These are phyloP conservation scores for Ornithoptera priamus DNA, from an alignment of 2,888 invertebrate genomes.

Conservation along the genomic window DNA sequence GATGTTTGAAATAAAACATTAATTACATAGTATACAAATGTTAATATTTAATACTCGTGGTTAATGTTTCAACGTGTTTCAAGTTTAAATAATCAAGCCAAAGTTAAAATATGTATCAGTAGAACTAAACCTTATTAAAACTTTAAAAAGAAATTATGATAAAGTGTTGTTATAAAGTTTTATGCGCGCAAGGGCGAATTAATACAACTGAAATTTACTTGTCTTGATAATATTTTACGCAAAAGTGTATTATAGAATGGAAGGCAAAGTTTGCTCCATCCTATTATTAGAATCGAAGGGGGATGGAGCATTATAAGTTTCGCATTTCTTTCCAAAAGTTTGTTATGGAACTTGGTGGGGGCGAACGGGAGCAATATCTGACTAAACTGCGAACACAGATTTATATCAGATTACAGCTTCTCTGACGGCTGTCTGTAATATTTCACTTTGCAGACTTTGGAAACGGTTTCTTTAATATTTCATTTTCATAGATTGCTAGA, in stretches of 20 bases:
- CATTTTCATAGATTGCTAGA: constrained; percentile 28
- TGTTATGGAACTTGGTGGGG: constrained; percentile 48
- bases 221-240: constrained; percentile 35
- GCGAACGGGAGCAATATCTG: constrained; percentile 57
- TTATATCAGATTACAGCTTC: constrained; percentile 65
- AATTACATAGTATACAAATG: too few species aligned
- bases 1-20: too few species aligned
- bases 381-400: constrained; percentile 67
- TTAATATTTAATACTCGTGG: too few species aligned
- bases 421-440: constrained; percentile 60
- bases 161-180: constrained; percentile 18
- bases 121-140: constrained; percentile 8
- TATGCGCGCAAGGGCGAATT: constrained; percentile 11
- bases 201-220: constrained; percentile 21
- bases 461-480: constrained; percentile 40
- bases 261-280: constrained; percentile 51
- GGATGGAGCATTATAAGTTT: constrained; percentile 70
- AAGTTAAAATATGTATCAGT: background rate
- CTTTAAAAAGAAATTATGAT: background rate
- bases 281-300: constrained; percentile 59
- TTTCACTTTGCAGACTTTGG: constrained; percentile 54
- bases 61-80: background rate
- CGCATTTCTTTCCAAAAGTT: constrained; percentile 61
- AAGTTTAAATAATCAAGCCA: background rate
- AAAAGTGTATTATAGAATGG: constrained; percentile 44